These are phyloP conservation scores for Augiades crinisus DNA, from an alignment of 2,888 invertebrate species.

Conservation along the genomic window DNA sequence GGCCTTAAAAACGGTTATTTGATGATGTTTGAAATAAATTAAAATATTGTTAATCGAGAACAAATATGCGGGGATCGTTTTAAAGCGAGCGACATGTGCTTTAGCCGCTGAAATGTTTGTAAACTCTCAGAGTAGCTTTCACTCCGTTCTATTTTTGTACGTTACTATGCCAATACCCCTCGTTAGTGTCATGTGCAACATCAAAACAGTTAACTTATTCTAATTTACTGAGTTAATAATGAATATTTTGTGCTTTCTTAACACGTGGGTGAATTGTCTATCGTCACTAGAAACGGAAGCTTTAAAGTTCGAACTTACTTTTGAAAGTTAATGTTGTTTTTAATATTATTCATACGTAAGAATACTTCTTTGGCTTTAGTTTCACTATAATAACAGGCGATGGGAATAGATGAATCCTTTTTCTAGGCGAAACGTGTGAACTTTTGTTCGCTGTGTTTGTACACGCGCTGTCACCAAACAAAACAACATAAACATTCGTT, in stretches of 20 bases:
- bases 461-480: conserved; percentile 68
- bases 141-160: conserved; percentile 7
- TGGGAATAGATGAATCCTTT: not conserved
- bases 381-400: not conserved
- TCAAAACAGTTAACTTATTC: not conserved
- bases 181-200: not conserved
- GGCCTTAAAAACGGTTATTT: not conserved
- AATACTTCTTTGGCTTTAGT: not conserved
- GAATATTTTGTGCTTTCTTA: not conserved
- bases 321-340: too few species aligned
- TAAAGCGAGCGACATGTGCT: conserved; percentile 5
- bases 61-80: not conserved
- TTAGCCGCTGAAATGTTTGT: conserved; percentile 29
- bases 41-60: too few species aligned
- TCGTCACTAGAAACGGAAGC: not conserved
- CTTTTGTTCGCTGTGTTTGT: conserved; percentile 61
- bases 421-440: conserved; percentile 33
- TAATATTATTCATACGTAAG: not conserved
- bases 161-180: not conserved
- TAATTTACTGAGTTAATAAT: not conserved
- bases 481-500: conserved; percentile 66
- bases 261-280: not conserved
- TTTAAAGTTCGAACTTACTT: not conserved
- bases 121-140: conserved; percentile 26
- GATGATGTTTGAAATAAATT: too few species aligned